phyloP scores from a whole-genome alignment of 1,140 invertebrate genomes.

The Bombus pyrosoma region DNA sequence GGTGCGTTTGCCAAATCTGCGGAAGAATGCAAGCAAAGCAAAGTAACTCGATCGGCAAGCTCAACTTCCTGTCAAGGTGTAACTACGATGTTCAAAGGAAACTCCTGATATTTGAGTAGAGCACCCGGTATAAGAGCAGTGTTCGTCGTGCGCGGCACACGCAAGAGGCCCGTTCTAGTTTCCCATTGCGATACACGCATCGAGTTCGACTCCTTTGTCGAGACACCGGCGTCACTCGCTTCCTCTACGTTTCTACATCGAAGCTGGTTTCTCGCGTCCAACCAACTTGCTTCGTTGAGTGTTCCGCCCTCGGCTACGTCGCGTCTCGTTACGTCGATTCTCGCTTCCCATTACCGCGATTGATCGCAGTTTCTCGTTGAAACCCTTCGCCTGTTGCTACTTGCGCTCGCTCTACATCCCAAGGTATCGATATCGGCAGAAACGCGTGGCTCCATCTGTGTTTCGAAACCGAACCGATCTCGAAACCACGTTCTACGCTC shows the following conservation, averaged over 20 bases:
- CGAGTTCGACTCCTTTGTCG: constrained; percentile 42
- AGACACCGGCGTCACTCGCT: constrained; percentile 43
- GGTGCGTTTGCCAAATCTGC: neutral
- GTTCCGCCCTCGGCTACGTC: neutral
- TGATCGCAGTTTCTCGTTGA: constrained; percentile 9
- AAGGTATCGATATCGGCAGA: neutral
- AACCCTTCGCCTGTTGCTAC: neutral
- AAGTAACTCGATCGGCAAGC: too few relatives aligned
- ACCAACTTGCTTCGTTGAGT: constrained; percentile 11
- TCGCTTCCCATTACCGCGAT: constrained; percentile 23
- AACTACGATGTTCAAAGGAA: neutral
- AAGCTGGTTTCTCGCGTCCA: constrained; percentile 24
- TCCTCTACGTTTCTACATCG: constrained; percentile 22
- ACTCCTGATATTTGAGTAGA: neutral
- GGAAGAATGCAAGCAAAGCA: too few relatives aligned
- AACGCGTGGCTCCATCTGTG: too few relatives aligned
- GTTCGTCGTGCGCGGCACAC: neutral
- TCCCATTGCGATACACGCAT: constrained; percentile 44
- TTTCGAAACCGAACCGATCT: too few relatives aligned
- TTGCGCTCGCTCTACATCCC: too few relatives aligned
- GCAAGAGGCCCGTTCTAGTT: constrained; percentile 33
- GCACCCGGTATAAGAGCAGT: neutral
- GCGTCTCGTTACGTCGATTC: constrained; percentile 30
- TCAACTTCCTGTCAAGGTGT: too few relatives aligned
- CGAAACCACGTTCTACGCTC: too few relatives aligned